Conservation (phyloP, 2,888 invertebrate genomes). For the Andrena flavipes region DNA sequence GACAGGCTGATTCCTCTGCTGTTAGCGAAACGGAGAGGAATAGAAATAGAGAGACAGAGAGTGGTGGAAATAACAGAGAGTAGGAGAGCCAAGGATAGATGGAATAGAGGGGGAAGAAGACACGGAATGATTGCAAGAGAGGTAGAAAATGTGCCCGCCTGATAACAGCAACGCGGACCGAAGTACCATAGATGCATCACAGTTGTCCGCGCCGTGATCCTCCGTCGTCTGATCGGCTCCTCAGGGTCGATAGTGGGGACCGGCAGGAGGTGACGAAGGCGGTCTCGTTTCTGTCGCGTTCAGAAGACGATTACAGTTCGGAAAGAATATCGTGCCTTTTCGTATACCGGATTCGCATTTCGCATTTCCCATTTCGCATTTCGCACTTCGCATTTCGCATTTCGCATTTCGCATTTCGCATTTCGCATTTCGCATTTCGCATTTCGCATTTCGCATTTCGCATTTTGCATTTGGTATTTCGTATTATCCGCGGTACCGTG, state of each 20-base stretch:
- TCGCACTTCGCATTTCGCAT: slow-evolving; percentile 32
- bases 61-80: not conserved
- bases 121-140: slow-evolving; percentile 58
- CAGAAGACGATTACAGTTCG: slow-evolving; percentile 72
- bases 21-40: not conserved
- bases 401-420: slow-evolving; percentile 64
- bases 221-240: slow-evolving; percentile 59
- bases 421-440: slow-evolving; percentile 71
- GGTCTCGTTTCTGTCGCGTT: slow-evolving; percentile 47
- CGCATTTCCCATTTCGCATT: no score
- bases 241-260: slow-evolving; percentile 67
- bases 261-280: slow-evolving; percentile 42
- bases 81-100: slow-evolving; percentile 1
- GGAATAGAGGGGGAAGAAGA: slow-evolving; percentile 36
- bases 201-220: slow-evolving; percentile 62
- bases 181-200: slow-evolving; percentile 62
- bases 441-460: not conserved
- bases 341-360: slow-evolving; percentile 69
- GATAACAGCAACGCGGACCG: slow-evolving; percentile 67
- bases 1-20: slow-evolving; percentile 14
- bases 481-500: slow-evolving; percentile 14
- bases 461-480: not conserved
- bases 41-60: slow-evolving; percentile 9
- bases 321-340: slow-evolving; percentile 77
- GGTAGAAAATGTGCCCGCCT: slow-evolving; percentile 69